Base-by-base conservation (phyloP, 2,113 vertebrate genomes). In the Tragulus kanchil region DNA sequence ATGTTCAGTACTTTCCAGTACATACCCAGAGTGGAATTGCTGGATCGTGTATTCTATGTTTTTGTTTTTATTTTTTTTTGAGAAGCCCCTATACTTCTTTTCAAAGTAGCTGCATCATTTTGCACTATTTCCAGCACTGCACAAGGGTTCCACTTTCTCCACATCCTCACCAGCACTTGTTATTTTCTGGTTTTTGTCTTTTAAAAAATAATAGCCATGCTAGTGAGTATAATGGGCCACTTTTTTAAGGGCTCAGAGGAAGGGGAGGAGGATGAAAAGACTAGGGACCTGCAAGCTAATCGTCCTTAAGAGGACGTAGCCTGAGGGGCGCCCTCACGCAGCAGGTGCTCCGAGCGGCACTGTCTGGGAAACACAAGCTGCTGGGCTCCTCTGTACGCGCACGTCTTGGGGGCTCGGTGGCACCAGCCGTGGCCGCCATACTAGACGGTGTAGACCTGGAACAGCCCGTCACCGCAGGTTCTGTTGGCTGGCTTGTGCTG, bases 291-390 rank as follows among this genome's bases (percentile, higher is more conserved):
- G 31, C 17, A 17, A 25, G 45, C 61, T 4, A n/a, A 54, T 59
- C 8, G 78, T 45, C 59, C 52, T 59, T 21, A 45, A 61, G 11
- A 69, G 31, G 59, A 59, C 31, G 11, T 19, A 5, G 16, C 13
- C 6, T n/a, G 7, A 16, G 31, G 0, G 26, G 48, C 11, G 13
- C 26, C 0, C 0, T 50, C 56, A 65, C 9, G 1, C 6, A 5
- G 31, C 31, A 9, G 25, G 31, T 10, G 23, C 81, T 25, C 36
- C 26, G 50, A 64, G 48, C 21, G 23, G 26, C 17, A 3, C 16
- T 42, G 48, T 15, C 65, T 50, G 15, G 1, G 8, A 12, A n/a
- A 62, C 0, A 17, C 13, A 3, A 15, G 3, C 25, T 16, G 21
- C 83, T 25, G 15, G 48, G 50, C 15, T 59, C 48, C 16, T 0